These are phyloP conservation scores for Micronisus gabar DNA, from an alignment of 2,113 vertebrate species.

Conservation along the genomic window DNA sequence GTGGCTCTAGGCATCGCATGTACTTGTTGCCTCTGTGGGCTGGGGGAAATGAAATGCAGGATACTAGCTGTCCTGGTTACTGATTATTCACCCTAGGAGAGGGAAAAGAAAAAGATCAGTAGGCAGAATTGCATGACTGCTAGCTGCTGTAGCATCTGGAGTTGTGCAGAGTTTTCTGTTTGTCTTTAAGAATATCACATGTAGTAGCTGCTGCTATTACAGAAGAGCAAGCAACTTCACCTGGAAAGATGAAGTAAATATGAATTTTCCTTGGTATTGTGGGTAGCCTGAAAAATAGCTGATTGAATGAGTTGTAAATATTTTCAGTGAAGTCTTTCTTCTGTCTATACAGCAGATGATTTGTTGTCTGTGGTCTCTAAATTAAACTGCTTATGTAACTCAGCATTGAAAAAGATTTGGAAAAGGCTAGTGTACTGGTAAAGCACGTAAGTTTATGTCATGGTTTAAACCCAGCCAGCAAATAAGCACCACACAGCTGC, in stretches of 20 bases:
- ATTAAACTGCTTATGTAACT: not conserved
- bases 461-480: too few species aligned
- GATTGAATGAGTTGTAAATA: not conserved
- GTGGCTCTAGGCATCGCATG: not conserved
- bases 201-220: not conserved
- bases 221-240: not conserved
- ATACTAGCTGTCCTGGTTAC: not conserved
- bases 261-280: not conserved
- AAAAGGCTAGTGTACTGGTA: not conserved
- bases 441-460: not conserved
- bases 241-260: not conserved
- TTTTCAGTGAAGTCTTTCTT: not conserved
- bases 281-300: not conserved
- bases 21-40: not conserved
- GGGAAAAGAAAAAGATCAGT: not conserved
- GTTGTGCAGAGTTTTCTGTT: not conserved
- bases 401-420: not conserved
- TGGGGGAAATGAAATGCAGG: not conserved
- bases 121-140: not conserved
- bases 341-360: not conserved
- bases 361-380: not conserved
- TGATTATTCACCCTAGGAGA: not conserved
- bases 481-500: too few species aligned
- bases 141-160: not conserved
- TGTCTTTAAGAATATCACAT: not conserved